These are phyloP conservation scores for Philaethria dido DNA, from an alignment of 2,888 invertebrate species.

Conservation along the genomic window DNA sequence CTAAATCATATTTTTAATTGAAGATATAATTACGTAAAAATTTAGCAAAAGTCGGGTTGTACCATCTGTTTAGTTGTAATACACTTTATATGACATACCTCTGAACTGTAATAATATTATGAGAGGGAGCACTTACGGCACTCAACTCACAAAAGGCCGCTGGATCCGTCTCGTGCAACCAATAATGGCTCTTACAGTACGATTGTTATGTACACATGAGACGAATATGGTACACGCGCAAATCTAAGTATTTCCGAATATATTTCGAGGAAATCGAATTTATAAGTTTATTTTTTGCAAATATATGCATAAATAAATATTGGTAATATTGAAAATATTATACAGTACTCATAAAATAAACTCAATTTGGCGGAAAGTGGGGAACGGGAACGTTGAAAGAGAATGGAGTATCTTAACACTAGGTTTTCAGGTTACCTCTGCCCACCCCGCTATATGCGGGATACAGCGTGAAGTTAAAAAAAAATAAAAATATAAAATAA, in stretches of 20 bases:
- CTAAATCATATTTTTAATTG: no score
- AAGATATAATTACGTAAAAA: no score
- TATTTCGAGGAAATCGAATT: background rate
- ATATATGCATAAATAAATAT: no score
- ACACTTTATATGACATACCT: conserved; percentile 17
- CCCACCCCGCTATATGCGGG: no score
- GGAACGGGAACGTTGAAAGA: no score
- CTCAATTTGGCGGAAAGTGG: no score
- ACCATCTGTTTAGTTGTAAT: conserved; percentile 1
- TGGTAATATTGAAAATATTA: no score
- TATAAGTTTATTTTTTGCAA: background rate
- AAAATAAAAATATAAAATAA: no score
- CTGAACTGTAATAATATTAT: conserved; percentile 32
- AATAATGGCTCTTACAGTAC: conserved; percentile 27
- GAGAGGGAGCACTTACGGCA: conserved; percentile 30
- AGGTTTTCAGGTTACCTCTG: no score
- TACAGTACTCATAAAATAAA: no score
- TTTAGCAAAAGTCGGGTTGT: background rate
- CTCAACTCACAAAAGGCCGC: conserved; percentile 25
- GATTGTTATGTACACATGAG: conserved; percentile 17
- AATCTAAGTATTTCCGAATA: background rate
- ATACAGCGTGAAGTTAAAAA: no score
- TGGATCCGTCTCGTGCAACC: conserved; percentile 25
- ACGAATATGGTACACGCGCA: background rate
- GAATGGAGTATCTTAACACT: no score